Percentiles rank a stretch among this genome's conserved stretches.
phyloP scores from a whole-genome alignment of 2,113 vertebrate genomes.

The Procapra przewalskii region DNA sequence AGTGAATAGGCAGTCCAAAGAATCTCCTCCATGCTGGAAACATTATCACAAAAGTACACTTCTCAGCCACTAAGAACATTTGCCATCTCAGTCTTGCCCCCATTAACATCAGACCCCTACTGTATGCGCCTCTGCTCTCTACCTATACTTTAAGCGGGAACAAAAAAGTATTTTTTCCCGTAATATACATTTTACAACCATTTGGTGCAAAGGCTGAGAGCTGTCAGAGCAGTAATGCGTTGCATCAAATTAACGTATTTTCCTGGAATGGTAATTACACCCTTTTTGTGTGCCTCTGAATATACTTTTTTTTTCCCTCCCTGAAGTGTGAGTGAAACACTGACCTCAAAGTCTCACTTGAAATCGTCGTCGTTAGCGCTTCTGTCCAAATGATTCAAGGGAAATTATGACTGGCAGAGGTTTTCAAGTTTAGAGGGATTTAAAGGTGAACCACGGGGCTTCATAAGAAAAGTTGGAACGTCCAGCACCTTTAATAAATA shows the following conservation, averaged over 20 bases:
- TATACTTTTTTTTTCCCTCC: background rate
- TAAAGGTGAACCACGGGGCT: background rate
- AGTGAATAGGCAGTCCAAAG: background rate
- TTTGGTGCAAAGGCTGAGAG: slow-evolving; percentile 60
- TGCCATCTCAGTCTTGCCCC: background rate
- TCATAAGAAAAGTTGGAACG: slow-evolving; percentile 9
- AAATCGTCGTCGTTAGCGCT: slow-evolving; percentile 42
- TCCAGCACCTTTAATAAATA: background rate
- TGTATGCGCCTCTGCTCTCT: slow-evolving; percentile 35
- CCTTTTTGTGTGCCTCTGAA: slow-evolving; percentile 68
- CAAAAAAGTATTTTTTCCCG: background rate
- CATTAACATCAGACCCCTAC: background rate
- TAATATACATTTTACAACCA: slow-evolving; percentile 50
- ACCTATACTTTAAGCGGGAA: background rate
- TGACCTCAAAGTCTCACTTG: slow-evolving; percentile 59
- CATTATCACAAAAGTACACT: background rate
- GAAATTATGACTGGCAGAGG: background rate
- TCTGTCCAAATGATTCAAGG: slow-evolving; percentile 39
- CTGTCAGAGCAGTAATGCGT: slow-evolving; percentile 69
- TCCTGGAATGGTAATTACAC: slow-evolving; percentile 73
- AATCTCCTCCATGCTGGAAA: background rate
- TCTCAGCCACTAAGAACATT: background rate
- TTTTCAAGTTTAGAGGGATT: slow-evolving; percentile 47
- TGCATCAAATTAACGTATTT: slow-evolving; percentile 68
- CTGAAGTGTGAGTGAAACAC: slow-evolving; percentile 59